Evolutionary conservation across 2,113 vertebrate genomes (phyloP).

Genomic region (Oncorhynchus mykiss): DNA sequence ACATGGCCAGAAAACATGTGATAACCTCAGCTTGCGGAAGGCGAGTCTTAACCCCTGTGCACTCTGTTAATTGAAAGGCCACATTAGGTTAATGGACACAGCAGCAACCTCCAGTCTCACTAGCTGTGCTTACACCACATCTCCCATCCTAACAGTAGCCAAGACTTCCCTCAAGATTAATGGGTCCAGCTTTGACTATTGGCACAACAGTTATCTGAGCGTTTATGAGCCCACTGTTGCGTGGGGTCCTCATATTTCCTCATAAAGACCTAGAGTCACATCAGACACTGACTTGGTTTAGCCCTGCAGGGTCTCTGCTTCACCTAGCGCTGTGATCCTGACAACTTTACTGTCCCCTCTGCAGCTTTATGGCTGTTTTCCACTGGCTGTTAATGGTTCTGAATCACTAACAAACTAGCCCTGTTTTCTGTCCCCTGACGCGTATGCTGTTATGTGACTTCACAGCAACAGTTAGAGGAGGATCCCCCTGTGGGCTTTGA

Average conservation of each 20-base stretch:
- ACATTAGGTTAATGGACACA: conserved; percentile 47
- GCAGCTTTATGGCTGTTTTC: too few species aligned
- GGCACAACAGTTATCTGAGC: conserved; percentile 72
- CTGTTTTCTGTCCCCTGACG: background rate
- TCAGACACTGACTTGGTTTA: background rate
- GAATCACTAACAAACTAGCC: too few species aligned
- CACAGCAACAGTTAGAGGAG: conserved; percentile 22
- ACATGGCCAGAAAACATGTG: background rate
- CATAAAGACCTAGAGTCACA: conserved; percentile 17
- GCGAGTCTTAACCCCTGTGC: conserved; percentile 34
- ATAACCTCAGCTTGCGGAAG: background rate
- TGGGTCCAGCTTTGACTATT: conserved; percentile 63
- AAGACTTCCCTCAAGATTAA: conserved; percentile 61
- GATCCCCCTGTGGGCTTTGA: conserved; percentile 41
- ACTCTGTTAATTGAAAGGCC: conserved; percentile 39
- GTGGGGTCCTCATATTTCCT: conserved; percentile 33
- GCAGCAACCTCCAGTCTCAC: background rate
- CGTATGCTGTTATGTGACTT: conserved; percentile 26
- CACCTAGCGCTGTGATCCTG: too few species aligned
- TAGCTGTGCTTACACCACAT: background rate
- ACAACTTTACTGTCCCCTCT: too few species aligned
- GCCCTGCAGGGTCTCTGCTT: too few species aligned
- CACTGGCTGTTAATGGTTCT: too few species aligned
- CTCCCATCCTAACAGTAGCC: conserved; percentile 40
- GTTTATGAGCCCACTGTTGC: conserved; percentile 64